Evolutionary conservation across 2,797 vertebrate genomes (phyloP).

Genomic region (Cuculus canorus): DNA sequence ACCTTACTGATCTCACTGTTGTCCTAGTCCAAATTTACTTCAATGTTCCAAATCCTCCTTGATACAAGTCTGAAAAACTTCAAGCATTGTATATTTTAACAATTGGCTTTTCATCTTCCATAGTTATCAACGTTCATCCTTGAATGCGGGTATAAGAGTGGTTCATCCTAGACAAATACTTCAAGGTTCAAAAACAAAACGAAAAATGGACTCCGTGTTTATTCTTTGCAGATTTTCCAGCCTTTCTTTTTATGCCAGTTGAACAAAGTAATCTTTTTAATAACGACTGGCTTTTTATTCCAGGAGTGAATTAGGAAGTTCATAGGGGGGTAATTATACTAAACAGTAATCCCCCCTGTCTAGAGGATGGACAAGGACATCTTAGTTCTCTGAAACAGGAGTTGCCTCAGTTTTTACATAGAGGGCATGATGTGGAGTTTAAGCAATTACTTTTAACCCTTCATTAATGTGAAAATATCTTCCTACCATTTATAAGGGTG

Average conservation of each 20-base stretch:
- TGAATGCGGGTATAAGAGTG: neutral
- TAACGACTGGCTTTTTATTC: neutral
- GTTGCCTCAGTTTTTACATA: neutral
- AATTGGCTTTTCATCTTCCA: neutral
- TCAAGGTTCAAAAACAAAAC: conserved; percentile 3
- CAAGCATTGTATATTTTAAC: neutral
- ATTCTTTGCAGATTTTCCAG: neutral
- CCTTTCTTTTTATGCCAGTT: neutral
- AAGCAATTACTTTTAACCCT: neutral
- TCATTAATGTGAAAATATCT: neutral
- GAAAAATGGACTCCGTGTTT: neutral
- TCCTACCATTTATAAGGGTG: neutral
- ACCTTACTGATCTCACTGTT: neutral
- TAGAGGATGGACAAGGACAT: neutral
- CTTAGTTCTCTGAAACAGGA: neutral
- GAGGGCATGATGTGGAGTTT: neutral
- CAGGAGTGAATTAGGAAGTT: neutral
- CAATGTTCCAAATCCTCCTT: neutral
- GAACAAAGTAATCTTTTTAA: neutral
- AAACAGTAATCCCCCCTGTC: neutral
- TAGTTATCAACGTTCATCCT: neutral
- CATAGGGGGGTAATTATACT: neutral
- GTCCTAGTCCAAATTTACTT: neutral
- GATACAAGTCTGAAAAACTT: neutral
- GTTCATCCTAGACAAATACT: neutral